These are phyloP conservation scores for Aurelia coerulea DNA, from an alignment of 30 jellyfish, hydroid and myxozoan genomes.

Conservation along the genomic window DNA sequence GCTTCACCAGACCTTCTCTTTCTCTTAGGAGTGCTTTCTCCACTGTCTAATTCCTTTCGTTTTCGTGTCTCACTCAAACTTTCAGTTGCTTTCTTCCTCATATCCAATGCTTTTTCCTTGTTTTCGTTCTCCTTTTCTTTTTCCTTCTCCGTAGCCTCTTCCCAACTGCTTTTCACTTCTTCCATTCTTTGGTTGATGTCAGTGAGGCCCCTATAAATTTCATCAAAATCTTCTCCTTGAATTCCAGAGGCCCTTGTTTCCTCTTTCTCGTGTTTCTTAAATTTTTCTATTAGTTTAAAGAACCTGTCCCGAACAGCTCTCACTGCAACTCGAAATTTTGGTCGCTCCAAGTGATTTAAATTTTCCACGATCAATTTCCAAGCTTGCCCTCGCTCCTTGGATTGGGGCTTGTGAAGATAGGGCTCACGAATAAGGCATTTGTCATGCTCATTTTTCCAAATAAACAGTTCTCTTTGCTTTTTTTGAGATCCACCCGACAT, in stretches of 20 bases:
- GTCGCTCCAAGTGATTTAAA: slow-evolving; percentile 47
- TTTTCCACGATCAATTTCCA: slow-evolving; percentile 57
- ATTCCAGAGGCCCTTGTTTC: slow-evolving; percentile 61
- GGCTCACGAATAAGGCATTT: slow-evolving; percentile 49
- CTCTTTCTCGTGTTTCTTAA: slow-evolving; percentile 33
- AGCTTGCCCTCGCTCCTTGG: slow-evolving; percentile 75
- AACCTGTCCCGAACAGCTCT: slow-evolving; percentile 72
- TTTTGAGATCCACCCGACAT: slow-evolving; percentile 14
- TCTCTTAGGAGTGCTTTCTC: slow-evolving; percentile 22
- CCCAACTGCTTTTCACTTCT: not conserved
- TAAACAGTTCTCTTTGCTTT: slow-evolving; percentile 52
- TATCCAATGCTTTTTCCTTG: slow-evolving; percentile 46
- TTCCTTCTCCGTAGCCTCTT: slow-evolving; percentile 38
- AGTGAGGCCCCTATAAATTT: not conserved
- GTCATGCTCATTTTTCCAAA: slow-evolving; percentile 64
- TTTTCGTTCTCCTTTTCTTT: slow-evolving; percentile 36
- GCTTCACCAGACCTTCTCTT: slow-evolving; percentile 46
- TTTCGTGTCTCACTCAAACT: slow-evolving; percentile 41
- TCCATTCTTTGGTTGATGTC: too few species aligned
- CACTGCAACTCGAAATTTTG: slow-evolving; percentile 52
- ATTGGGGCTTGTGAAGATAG: slow-evolving; percentile 43
- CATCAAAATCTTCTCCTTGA: slow-evolving; percentile 56
- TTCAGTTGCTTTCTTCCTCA: slow-evolving; percentile 61
- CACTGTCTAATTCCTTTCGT: slow-evolving; percentile 40
- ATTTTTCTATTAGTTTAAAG: slow-evolving; percentile 40